Base-by-base conservation (phyloP, 2,113 vertebrate species). In the Hassar affinis region DNA sequence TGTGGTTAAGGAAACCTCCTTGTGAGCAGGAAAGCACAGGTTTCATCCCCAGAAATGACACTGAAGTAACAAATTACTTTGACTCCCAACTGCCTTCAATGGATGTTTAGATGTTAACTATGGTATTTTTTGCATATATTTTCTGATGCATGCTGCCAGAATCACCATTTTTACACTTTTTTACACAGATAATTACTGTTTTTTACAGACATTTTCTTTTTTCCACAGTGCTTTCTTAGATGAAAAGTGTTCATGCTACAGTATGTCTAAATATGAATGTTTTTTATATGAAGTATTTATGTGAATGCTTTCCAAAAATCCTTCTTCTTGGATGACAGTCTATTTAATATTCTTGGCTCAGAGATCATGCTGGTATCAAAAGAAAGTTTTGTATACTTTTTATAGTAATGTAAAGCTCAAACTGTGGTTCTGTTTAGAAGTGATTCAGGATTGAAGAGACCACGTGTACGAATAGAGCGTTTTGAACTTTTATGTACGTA, bases 251-350 rank as follows among this genome's bases (percentile, higher is more conserved):
- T 27, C 27, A 49, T 30, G 47, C 71, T 51, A 49, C 45, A 0
- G 18, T 51, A 12, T 74, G 10, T 74, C 45, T 74, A 76, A 76
- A 54, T 76, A 49, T 72, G 49, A 49, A 49, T 72, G 25, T 72
- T 72, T 35, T 49, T 42, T 42, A 42, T 6, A 42, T 42, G 6
- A 42, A 42, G 3, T 17, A 27, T 45, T 42, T 45, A 68, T 68
- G 7, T 38, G 33, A 68, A 66, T 68, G 47, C 68, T 45, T 11
- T 45, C 20, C 47, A 9, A 20, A 47, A 52, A 75, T 52, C 27
- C n/a, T 11, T 51, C 30, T 51, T 18, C 71, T 52, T 75, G 47
- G 71, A 20, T 51, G 47, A 52, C 3, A 10, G 71, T 75, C 71
- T 75, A 75, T 75, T 51, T 52, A 72, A 72, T 49, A 45, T 22